These are phyloP conservation scores for Cynodonichthys magdalenae DNA, from an alignment of 2,797 vertebrate species.

Conservation along the genomic window DNA sequence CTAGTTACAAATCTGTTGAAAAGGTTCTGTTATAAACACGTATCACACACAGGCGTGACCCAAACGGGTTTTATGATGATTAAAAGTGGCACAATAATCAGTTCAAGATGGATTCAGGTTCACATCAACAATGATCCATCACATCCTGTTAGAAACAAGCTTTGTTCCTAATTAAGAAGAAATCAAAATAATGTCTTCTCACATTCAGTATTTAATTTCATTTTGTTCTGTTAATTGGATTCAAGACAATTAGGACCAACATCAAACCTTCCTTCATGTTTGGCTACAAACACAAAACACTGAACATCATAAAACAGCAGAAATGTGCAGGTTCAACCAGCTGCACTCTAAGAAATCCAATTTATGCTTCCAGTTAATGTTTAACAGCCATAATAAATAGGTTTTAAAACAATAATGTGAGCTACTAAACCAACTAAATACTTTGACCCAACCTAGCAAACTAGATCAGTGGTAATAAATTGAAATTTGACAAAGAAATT, in stretches of 20 bases:
- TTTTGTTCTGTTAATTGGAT: constrained; percentile 39
- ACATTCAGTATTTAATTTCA: constrained; percentile 36
- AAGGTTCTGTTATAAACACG: too few relatives aligned
- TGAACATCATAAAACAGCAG: constrained; percentile 7
- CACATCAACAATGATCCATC: constrained; percentile 22
- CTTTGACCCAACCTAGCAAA: too few relatives aligned
- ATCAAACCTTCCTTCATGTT: constrained; percentile 55
- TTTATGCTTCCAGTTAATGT: too few relatives aligned
- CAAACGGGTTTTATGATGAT: constrained; percentile 6
- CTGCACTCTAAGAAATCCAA: too few relatives aligned
- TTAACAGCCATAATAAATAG: too few relatives aligned
- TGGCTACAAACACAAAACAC: constrained; percentile 34
- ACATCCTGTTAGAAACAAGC: background rate
- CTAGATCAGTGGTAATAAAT: too few relatives aligned
- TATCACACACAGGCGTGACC: constrained; percentile 15
- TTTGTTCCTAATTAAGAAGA: constrained; percentile 2
- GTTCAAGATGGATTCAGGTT: constrained; percentile 26
- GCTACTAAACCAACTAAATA: too few relatives aligned
- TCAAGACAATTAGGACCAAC: constrained; percentile 40
- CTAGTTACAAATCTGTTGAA: too few relatives aligned
- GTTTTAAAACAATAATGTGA: too few relatives aligned
- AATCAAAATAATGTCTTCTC: constrained; percentile 28
- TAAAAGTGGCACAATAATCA: constrained; percentile 35
- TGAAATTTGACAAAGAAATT: too few relatives aligned
- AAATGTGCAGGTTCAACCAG: background rate